Evolutionary conservation across 1,140 invertebrate species (phyloP), one percentile per base, ranked within the genome.

Genomic region (Aethina tumida): DNA sequence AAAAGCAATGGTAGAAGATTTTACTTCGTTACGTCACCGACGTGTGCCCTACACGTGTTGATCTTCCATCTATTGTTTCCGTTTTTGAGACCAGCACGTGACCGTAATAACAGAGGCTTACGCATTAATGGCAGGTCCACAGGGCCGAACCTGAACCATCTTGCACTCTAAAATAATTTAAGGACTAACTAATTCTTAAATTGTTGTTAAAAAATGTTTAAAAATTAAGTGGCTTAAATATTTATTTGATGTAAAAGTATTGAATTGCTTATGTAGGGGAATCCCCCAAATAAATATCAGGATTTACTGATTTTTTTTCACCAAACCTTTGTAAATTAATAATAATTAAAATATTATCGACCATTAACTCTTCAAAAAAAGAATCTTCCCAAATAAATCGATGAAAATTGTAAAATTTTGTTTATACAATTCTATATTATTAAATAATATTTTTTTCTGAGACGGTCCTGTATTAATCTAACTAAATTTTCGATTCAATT

Each of bases 21-120:
- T 49, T 39, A 38, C 21, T 27, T 29, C 29, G 39, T 54, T 45
- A 54, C 50, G 45, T 52, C 47, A 54, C 35, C 26, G 47, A 36
- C 49, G 51, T 45, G 53, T 56, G 53, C 14, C 29, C n/a, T 20
- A 28, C 53, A 50, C 47, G 47, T 42, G 53, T 45, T 51, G 43
- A 42, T 49, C 47, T 50, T 41, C 39, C 43, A 48, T 54, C 50
- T 46, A 55, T 56, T 54, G 52, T 56, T 56, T 56, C 53, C 50
- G 39, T 50, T 52, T 50, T 51, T 37, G 44, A 53, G 45, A 52
- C 41, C 38, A 43, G 44, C 53, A 56, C 53, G 53, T 54, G 53
- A 47, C 53, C 45, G 43, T 50, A 46, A 54, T 56, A 52, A 52
- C 52, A 41, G 50, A 48, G 43, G 49, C 52, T 47, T 48, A 54